Base-by-base conservation (phyloP, 1,140 invertebrate species). In the Aphis gossypii region DNA sequence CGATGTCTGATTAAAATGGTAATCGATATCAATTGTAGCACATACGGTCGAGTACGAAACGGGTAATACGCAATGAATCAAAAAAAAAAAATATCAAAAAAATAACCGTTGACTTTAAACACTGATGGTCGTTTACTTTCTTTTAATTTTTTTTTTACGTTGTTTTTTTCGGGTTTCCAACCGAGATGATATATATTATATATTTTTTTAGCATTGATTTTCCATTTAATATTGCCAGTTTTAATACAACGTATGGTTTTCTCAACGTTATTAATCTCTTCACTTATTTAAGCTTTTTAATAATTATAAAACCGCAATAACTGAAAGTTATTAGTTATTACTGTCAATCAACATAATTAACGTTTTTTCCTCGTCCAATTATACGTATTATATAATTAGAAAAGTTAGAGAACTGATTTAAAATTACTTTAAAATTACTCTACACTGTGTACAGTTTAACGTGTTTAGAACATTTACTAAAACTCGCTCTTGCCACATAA, bases 31-130 rank as follows among this genome's bases (percentile, higher is more conserved):
- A 76, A n/a, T 76, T 76, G n/a, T 76, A 76, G 60, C 60, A 76
- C 60, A 76, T 76, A 76, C 60, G 60, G 60, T 76, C 60, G 60
- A 76, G 60, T 76, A 76, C 60, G 60, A 76, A 76, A 76, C 60
- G 60, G 60, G 60, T 76, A 76, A 76, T 76, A 76, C 30, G 60
- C 30, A 76, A 76, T n/a, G 60, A 76, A 76, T 18, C 30, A n/a
- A n/a, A 76, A 76, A 76, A 76, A 68, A n/a, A 76, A 76, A 76
- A 25, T 11, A 76, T 18, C 3, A 18, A 51, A 51, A 18, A 51
- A 51, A 51, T 51, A n/a, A 76, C 6, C 30, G 30, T 76, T n/a
- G n/a, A 76, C 14, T 76, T 76, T 76, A 35, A 76, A 76, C 60
- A 20, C 60, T 76, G 30, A 14, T n/a, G n/a, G 60, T n/a, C n/a